Evolutionary conservation across 2,113 vertebrate genomes (phyloP), one percentile per base, ranked within the genome.

Genomic region (Scalopus aquaticus): DNA sequence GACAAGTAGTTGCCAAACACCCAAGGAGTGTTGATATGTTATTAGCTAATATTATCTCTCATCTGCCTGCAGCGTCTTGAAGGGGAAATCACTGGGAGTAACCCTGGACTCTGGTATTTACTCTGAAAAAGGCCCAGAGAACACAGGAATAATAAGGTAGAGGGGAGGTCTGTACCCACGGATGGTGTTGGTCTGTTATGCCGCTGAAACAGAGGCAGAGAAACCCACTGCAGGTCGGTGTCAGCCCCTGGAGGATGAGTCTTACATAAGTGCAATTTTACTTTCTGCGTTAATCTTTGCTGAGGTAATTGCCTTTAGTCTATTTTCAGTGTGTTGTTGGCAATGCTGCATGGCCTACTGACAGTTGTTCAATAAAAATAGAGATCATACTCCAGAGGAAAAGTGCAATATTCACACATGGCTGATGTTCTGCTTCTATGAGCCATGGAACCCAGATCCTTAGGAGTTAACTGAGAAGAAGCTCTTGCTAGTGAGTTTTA

Each of bases 281-380:
- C 88, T 93, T 44, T 92, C 77, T 74, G 78, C 5, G 13, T 91
- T 97, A 74, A 96, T 96, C 93, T 96, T 81, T 88, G 77, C 95
- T 76, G 84, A 97, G 85, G 95, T 91, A 96, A 97, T 96, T 95
- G 90, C 78, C 64, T 88, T 79, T 90, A 3, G 96, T 96, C 95
- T 97, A 95, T 97, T 97, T 97, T 83, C 74, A 82, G 93, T 56
- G 77, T 85, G 77, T 67, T 90, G 91, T 90, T 95, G 92, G 93
- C 85, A 93, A 64, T 62, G 95, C 90, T 84, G 37, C 70, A 19
- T 90, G 95, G 95, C 91, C 95, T 93, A 95, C 92, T 88, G 95
- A 97, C 90, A 96, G 94, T 92, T 95, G 88, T 94, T 96, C 81
- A 88, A 94, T 96, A 93, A 96, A 97, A 94, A 91, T 64, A 92